Evolutionary conservation across 1,140 invertebrate species (phyloP), one percentile per base, ranked within the genome.

Genomic region (Papilio helenus): DNA sequence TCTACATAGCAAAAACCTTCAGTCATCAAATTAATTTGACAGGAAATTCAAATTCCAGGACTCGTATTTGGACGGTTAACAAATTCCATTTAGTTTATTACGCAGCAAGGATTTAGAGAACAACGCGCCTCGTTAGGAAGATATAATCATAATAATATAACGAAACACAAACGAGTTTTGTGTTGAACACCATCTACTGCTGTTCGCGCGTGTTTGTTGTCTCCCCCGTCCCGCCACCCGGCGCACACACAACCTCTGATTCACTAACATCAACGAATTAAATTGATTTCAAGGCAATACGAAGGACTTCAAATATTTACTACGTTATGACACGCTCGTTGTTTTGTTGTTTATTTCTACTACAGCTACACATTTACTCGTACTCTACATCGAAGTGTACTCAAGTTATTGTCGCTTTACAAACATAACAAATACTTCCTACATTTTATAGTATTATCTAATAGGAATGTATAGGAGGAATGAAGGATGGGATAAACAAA

Each of bases 131-230:
- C 61, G 61, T 68, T 68, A 68, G 61, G 61, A 68, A 76, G 26
- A 12, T 76, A 76, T 76, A 76, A 76, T 76, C 49, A 76, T 34
- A 76, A 55, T 58, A 58, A 39, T 76, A 76, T 76, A 76, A 55
- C 16, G 26, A 51, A 55, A 76, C 46, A 74, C 23, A 76, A 76
- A 76, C 73, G 49, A 76, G 73, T 76, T 76, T 76, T 76, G n/a
- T 46, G 49, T 51, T 51, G 73, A 76, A 51, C 44, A 76, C 49
- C 49, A 76, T 46, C 49, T 58, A 51, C 23, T 29, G n/a, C 72
- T 46, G 51, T 42, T 61, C 3, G 20, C 61, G 61, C 26, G 42
- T 74, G 44, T 74, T 74, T 74, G 20, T 74, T 74, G 46, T 44
- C 42, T 44, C 10, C 42, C 39, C 44, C 39, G 10, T 44, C 44